These are phyloP conservation scores for Hiodon tergisus DNA, from an alignment of 2,113 vertebrate genomes.

Conservation along the genomic window DNA sequence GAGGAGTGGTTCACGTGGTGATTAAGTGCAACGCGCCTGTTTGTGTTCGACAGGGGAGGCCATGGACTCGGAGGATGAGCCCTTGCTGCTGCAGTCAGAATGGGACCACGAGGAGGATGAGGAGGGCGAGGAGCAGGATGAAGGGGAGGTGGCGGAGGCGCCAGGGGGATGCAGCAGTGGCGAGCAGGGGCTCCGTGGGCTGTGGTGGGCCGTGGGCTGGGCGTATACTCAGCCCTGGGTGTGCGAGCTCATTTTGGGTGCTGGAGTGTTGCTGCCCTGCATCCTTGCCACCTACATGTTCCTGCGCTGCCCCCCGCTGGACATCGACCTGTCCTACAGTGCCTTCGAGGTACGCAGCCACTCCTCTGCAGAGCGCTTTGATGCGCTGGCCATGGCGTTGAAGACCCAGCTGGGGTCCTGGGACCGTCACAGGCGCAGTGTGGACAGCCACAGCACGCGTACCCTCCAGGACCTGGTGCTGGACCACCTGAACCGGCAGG, in stretches of 20 bases:
- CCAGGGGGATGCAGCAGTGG: slow-evolving; percentile 38
- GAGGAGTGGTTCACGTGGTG: slow-evolving; percentile 17
- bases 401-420: slow-evolving; percentile 91
- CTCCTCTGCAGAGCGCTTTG: slow-evolving; percentile 87
- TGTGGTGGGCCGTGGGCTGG: slow-evolving; percentile 85
- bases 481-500: slow-evolving; percentile 59
- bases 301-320: slow-evolving; percentile 83
- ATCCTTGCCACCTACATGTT: slow-evolving; percentile 83
- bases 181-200: slow-evolving; percentile 46
- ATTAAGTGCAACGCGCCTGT: slow-evolving; percentile 17
- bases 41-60: slow-evolving; percentile 41
- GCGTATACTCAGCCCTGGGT: slow-evolving; percentile 81
- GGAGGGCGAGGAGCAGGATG: slow-evolving; percentile 40
- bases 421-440: slow-evolving; percentile 81
- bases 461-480: slow-evolving; percentile 76
- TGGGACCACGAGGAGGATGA: slow-evolving; percentile 65
- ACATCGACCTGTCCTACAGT: slow-evolving; percentile 96
- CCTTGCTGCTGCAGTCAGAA: slow-evolving; percentile 71
- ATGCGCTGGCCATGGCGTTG: slow-evolving; percentile 81
- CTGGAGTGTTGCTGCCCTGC: slow-evolving; percentile 76
- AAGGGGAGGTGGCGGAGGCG: slow-evolving; percentile 38
- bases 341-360: slow-evolving; percentile 96
- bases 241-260: slow-evolving; percentile 70
- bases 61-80: slow-evolving; percentile 88
- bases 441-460: slow-evolving; percentile 72